Evolutionary conservation across 2,113 vertebrate species (phyloP).

Genomic region (Poecile atricapillus): DNA sequence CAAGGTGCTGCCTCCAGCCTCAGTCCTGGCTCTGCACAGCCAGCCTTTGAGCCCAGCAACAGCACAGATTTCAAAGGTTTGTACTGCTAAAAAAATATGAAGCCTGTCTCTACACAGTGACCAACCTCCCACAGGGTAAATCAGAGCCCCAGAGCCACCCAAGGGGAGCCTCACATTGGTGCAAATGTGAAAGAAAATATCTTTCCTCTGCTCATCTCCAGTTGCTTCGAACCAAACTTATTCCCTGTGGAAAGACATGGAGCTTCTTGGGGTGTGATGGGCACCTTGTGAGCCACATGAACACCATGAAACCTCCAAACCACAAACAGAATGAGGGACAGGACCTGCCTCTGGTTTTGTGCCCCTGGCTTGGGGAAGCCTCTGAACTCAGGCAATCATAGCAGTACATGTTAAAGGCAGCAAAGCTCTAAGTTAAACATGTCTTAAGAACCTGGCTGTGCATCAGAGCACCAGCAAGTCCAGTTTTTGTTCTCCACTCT

Average conservation of each 20-base stretch:
- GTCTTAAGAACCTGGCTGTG: neutral
- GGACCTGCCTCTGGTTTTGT: neutral
- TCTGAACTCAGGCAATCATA: neutral
- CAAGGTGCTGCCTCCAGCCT: neutral
- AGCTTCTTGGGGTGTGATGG: too few species aligned
- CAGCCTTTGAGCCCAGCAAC: neutral
- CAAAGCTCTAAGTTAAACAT: neutral
- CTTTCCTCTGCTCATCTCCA: neutral
- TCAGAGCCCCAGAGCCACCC: neutral
- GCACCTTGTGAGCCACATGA: accelerated
- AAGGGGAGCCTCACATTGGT: neutral
- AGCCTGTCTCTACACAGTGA: neutral
- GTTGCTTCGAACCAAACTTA: neutral
- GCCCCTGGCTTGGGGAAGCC: neutral
- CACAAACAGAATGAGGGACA: neutral
- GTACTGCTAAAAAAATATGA: neutral
- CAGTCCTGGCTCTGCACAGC: neutral
- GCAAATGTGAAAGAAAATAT: neutral
- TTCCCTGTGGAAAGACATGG: neutral
- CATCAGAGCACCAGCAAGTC: neutral
- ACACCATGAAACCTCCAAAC: neutral
- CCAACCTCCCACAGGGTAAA: neutral
- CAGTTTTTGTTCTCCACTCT: neutral
- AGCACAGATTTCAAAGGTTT: neutral
- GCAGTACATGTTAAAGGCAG: neutral